phyloP scores from a whole-genome alignment of 2,888 invertebrate species.

The Lochmaea crataegi region DNA sequence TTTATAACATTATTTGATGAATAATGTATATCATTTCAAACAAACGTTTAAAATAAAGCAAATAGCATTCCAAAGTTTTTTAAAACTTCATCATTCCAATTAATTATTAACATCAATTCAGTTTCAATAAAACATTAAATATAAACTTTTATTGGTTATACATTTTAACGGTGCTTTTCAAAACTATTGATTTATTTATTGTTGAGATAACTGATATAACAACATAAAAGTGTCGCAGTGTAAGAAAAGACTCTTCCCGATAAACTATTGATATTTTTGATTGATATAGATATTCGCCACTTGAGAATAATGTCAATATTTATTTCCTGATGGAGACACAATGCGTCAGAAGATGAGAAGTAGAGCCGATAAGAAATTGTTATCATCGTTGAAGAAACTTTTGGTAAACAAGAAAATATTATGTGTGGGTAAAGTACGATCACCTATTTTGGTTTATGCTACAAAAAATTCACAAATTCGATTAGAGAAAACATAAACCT shows the following conservation, averaged over 20 bases:
- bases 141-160: no score
- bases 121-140: no score
- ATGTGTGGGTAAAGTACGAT: background rate
- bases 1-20: no score
- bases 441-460: background rate
- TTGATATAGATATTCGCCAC: conserved; percentile 7
- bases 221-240: background rate
- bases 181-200: background rate
- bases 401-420: background rate
- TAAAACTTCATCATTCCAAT: no score
- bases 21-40: no score
- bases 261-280: conserved; percentile 1
- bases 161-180: no score
- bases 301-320: background rate
- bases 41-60: no score
- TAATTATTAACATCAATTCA: no score
- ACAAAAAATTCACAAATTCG: background rate
- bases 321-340: background rate
- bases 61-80: no score
- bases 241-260: background rate
- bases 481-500: no score
- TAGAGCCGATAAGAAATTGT: conserved; percentile 6
- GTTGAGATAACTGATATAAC: background rate
- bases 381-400: conserved; percentile 3
- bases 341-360: background rate